phyloP scores from a whole-genome alignment of 1,140 invertebrate genomes.

The Thereuonema tuberculata region DNA sequence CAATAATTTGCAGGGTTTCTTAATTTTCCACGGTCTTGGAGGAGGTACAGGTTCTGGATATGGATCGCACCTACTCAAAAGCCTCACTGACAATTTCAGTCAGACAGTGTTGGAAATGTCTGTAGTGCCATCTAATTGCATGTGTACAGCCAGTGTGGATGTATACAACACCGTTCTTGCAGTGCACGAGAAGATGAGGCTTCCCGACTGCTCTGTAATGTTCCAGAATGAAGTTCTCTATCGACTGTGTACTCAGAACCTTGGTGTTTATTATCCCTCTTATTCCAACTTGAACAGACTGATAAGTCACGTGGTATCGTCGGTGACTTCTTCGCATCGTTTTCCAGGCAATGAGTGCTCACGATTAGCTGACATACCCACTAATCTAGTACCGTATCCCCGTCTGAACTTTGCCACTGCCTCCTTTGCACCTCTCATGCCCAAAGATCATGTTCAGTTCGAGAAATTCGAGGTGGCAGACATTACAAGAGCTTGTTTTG shows the following conservation, averaged over 20 bases:
- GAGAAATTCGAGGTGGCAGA: conserved; percentile 66
- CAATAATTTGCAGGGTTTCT: conserved; percentile 34
- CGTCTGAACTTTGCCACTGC: conserved; percentile 57
- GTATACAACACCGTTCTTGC: conserved; percentile 35
- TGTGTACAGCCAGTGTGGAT: conserved; percentile 38
- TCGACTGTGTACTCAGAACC: conserved; percentile 38
- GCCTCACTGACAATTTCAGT: too few species aligned
- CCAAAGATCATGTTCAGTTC: conserved; percentile 68
- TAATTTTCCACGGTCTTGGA: conserved; percentile 37
- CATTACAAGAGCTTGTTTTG: conserved; percentile 79
- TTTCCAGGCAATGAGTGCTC: conserved; percentile 41
- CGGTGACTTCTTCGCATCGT: conserved; percentile 35
- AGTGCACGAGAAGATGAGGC: conserved; percentile 33
- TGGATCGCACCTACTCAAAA: conserved; percentile 38
- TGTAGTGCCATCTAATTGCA: conserved; percentile 38
- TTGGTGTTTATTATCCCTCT: conserved; percentile 35
- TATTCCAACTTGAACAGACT: conserved; percentile 28
- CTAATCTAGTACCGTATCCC: conserved; percentile 33
- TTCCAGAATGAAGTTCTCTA: conserved; percentile 40
- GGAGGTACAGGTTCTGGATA: conserved; percentile 41
- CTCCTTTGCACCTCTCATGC: conserved; percentile 71
- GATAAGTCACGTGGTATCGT: conserved; percentile 35
- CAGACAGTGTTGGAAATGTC: conserved; percentile 38
- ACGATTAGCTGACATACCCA: conserved; percentile 43
- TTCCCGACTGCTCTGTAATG: conserved; percentile 35